Evolutionary conservation across 2,888 invertebrate genomes (phyloP).

Genomic region (Perithous albicinctus): DNA sequence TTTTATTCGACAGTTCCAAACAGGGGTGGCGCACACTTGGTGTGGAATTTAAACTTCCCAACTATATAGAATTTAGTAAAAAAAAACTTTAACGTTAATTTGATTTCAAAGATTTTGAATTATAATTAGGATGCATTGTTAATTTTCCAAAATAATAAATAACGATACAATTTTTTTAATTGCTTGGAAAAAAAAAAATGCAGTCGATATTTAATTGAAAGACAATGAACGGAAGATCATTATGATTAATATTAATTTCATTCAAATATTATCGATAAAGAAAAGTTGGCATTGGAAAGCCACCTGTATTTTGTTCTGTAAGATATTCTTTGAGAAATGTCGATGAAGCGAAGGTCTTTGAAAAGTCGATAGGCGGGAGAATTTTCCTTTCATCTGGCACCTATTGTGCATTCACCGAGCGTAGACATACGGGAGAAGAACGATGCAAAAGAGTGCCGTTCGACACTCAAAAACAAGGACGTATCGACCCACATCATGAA

Average conservation of each 20-base stretch:
- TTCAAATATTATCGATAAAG: background rate
- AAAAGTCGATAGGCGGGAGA: background rate
- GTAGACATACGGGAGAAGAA: slow-evolving; percentile 6
- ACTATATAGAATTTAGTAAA: background rate
- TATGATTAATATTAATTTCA: too few relatives aligned
- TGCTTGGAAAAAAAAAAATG: background rate
- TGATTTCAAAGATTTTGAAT: too few relatives aligned
- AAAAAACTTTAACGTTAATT: background rate
- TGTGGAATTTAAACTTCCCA: background rate
- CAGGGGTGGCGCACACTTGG: too few relatives aligned
- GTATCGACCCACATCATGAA: too few relatives aligned
- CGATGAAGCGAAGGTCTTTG: background rate
- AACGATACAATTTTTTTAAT: background rate
- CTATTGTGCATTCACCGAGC: slow-evolving; percentile 22
- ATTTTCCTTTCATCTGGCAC: background rate
- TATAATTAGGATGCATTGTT: too few relatives aligned
- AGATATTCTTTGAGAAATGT: background rate
- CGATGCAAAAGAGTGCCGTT: slow-evolving; percentile 22
- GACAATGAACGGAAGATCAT: too few relatives aligned
- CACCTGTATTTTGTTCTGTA: background rate
- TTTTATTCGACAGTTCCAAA: too few relatives aligned
- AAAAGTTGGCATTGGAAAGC: background rate
- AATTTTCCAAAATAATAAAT: background rate
- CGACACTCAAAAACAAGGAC: background rate
- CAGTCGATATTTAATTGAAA: too few relatives aligned